Base-by-base conservation (phyloP, 37 sponge, comb jelly and placozoan species). In the Halichondria panicea region DNA sequence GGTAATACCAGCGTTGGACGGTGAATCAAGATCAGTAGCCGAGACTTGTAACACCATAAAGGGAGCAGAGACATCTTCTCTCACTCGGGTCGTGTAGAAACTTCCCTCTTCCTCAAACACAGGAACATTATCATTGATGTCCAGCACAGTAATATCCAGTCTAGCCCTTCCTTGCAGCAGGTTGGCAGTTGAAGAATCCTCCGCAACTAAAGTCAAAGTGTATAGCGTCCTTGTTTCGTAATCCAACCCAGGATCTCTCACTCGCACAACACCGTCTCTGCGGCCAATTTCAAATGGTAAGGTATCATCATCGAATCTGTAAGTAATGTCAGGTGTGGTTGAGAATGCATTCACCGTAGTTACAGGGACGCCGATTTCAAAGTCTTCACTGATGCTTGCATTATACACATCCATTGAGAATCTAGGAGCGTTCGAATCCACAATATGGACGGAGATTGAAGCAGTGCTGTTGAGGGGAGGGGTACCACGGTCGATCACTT, bases 91-190 rank as follows among this genome's bases (percentile, higher is more conserved):
- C 1, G 28, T 22, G n/a, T 77, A 86, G 5, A 77, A 35, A 8
- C 50, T 40, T 21, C n/a, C 43, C 9, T 66, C 19, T 12, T 37
- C 27, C 44, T 41, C 18, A 34, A 93, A 93, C 3, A 66, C 55
- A 0, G 94, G 94, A 13, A 48, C 6, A 48, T 86, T 70, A 72
- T 86, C 90, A 79, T 93, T 93, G 37, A 78, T 65, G 50, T 93
- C 90, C 11, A 69, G 40, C 1, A 91, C 55, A 36, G 27, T 34
- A 3, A 91, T 62, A 15, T 57, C 59, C 19, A 91, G 44, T 35
- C 15, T 31, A 6, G 87, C 83, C 31, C 22, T 32, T 18, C 66
- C 74, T 31, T 36, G 19, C 27, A 87, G 88, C n/a, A n/a, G n/a
- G n/a, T n/a, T n/a, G 46, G 66, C 30, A 53, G 50, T 74, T 15